These are phyloP conservation scores for Orius insidiosus DNA, from an alignment of 1,140 invertebrate genomes.

Conservation along the genomic window DNA sequence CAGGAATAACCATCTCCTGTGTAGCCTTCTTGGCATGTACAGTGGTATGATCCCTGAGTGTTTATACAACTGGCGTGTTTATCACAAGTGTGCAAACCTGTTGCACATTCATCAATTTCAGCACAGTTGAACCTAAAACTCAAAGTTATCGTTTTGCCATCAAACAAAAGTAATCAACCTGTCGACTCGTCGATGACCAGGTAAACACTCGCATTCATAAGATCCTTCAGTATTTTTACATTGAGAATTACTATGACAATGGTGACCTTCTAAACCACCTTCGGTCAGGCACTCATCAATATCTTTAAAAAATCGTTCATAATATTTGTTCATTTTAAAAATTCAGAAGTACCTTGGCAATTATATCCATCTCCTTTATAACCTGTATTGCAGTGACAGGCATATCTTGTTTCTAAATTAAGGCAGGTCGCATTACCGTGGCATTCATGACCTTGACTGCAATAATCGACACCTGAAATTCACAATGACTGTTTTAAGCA, in stretches of 20 bases:
- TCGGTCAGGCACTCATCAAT: slow-evolving; percentile 61
- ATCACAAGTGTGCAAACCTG: slow-evolving; percentile 49
- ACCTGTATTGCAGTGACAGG: slow-evolving; percentile 65
- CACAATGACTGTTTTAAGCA: background rate
- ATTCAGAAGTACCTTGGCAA: slow-evolving; percentile 44
- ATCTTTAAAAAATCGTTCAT: slow-evolving; percentile 36
- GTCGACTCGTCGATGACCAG: slow-evolving; percentile 57
- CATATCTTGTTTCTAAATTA: slow-evolving; percentile 67
- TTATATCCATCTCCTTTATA: slow-evolving; percentile 61
- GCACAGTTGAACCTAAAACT: slow-evolving; percentile 65
- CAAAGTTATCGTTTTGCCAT: no score
- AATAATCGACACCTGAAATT: slow-evolving; percentile 63
- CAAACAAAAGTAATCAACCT: no score
- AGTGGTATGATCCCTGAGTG: slow-evolving; percentile 68
- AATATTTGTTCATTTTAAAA: slow-evolving; percentile 2
- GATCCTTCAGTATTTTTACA: slow-evolving; percentile 64
- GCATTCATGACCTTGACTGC: slow-evolving; percentile 64
- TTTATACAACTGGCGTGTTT: slow-evolving; percentile 66
- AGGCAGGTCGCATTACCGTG: slow-evolving; percentile 68
- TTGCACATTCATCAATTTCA: slow-evolving; percentile 61
- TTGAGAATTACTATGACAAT: slow-evolving; percentile 59
- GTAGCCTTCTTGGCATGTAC: slow-evolving; percentile 65
- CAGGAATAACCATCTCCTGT: slow-evolving; percentile 65
- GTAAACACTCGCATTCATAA: slow-evolving; percentile 64
- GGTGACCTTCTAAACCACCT: slow-evolving; percentile 56